Evolutionary conservation across 2,113 vertebrate genomes (phyloP).

Genomic region (Puma concolor): DNA sequence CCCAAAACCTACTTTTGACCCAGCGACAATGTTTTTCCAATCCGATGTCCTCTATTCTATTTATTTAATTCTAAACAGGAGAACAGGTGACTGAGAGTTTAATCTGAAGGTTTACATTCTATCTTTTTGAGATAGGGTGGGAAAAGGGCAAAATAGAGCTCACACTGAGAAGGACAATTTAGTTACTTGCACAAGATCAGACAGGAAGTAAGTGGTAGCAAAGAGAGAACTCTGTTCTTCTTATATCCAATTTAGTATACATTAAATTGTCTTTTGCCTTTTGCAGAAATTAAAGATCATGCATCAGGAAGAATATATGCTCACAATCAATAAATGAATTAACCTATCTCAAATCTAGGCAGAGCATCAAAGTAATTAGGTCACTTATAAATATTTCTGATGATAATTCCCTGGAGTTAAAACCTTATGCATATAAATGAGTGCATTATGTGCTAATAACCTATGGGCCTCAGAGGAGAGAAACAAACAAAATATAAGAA

Average conservation of each 20-base stretch:
- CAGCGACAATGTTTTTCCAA: neutral
- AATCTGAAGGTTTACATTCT: neutral
- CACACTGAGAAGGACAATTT: neutral
- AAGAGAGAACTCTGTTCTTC: neutral
- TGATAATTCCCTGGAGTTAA: neutral
- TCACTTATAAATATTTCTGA: neutral
- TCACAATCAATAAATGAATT: neutral
- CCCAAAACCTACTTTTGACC: neutral
- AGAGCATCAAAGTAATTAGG: neutral
- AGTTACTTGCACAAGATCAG: neutral
- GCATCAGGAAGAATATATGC: neutral
- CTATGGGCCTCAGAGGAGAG: neutral
- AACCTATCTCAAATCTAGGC: neutral
- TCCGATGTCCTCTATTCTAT: neutral
- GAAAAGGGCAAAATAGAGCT: neutral
- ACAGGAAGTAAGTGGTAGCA: neutral
- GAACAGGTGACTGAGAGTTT: neutral
- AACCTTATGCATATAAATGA: neutral
- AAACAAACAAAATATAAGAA: neutral
- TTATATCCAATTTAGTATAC: neutral
- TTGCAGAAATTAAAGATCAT: conserved; percentile 13
- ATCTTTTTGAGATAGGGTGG: neutral
- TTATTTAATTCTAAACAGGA: neutral
- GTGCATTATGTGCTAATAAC: neutral
- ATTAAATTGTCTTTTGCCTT: neutral